Percentiles rank a stretch among this genome's conserved stretches.
These are phyloP conservation scores for Acronicta alni DNA, from an alignment of 2,888 invertebrate species.

Conservation along the genomic window DNA sequence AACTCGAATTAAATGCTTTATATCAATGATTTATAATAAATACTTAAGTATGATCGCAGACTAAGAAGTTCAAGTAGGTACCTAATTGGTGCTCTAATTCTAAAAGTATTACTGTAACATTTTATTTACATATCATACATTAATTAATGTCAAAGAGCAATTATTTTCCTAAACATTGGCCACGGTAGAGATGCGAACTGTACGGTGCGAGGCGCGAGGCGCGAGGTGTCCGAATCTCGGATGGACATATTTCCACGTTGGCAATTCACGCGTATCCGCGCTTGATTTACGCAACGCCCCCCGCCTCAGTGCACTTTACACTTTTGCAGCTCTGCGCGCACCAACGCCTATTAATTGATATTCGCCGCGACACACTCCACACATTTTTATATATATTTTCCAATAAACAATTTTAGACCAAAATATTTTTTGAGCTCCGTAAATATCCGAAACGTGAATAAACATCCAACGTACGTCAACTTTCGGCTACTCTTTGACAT, in stretches of 20 bases:
- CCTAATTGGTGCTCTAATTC: too few relatives aligned
- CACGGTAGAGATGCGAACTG: conserved; percentile 1
- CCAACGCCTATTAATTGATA: conserved; percentile 85
- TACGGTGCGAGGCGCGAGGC: background rate
- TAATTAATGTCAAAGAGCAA: background rate
- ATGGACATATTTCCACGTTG: conserved; percentile 75
- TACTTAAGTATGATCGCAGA: too few relatives aligned
- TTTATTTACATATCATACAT: too few relatives aligned
- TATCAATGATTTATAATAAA: too few relatives aligned
- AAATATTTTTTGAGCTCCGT: conserved; percentile 24
- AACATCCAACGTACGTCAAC: conserved; percentile 11
- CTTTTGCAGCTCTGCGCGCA: conserved; percentile 86
- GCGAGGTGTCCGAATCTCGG: conserved; percentile 33
- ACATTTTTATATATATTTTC: conserved; percentile 62
- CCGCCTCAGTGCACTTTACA: conserved; percentile 86
- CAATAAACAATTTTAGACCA: conserved; percentile 45
- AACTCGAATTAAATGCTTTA: too few relatives aligned
- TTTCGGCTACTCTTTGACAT: conserved; percentile 39
- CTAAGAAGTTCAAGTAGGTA: too few relatives aligned
- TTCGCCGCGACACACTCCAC: conserved; percentile 76
- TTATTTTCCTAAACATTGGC: background rate
- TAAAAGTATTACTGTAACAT: too few relatives aligned
- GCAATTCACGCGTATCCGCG: conserved; percentile 77
- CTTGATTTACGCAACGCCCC: conserved; percentile 85
- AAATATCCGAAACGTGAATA: conserved; percentile 7